Base-by-base conservation (phyloP, 2,797 vertebrate genomes). In the Poecilia gillii region DNA sequence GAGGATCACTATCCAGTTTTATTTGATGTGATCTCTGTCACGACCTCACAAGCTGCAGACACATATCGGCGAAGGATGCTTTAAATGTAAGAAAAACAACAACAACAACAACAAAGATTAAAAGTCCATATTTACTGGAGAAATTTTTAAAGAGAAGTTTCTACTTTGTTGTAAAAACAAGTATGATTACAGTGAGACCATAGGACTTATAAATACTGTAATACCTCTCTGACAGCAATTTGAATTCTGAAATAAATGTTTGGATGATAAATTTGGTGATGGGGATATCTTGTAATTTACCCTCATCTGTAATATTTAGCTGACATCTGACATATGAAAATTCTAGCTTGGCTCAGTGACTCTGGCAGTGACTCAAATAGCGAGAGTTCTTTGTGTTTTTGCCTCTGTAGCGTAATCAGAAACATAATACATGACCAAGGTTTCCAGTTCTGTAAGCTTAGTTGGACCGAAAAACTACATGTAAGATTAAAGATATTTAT, bases 1-100 rank as follows among this genome's bases (percentile, higher is more conserved):
- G 73, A 82, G 72, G 55, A 74, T 80, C 84, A 84, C 25, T 31
- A 47, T 79, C 23, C 57, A 33, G 11, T 66, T 87, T 84, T 72
- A 81, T 77, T 57, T 79, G 39, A 80, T 59, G 33, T 77, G 57
- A 62, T 62, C 57, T 33, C 14, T 62, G 62, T 84, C 33, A 41
- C 80, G 77, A 79, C 68, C 53, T 76, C 76, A 79, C 46, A 80
- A 72, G 53, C 41, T 74, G 73, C 28, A 85, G 76, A 68, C 31
- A 59, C n/a, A 59, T 31, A 59, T 31, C 28, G 6, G 28, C 4
- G 16, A 33, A 59, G 5, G 28, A 33, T 31, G 31, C 31, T 31
- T 59, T 14, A 31, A 59, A 59, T 59, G 57, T 28, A 28, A 59
- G 31, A 2, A 55, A 18, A 6, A 2, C 0, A 28, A 57, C 41